Base-by-base conservation (phyloP, 2,797 vertebrate species). In the Labroides dimidiatus region DNA sequence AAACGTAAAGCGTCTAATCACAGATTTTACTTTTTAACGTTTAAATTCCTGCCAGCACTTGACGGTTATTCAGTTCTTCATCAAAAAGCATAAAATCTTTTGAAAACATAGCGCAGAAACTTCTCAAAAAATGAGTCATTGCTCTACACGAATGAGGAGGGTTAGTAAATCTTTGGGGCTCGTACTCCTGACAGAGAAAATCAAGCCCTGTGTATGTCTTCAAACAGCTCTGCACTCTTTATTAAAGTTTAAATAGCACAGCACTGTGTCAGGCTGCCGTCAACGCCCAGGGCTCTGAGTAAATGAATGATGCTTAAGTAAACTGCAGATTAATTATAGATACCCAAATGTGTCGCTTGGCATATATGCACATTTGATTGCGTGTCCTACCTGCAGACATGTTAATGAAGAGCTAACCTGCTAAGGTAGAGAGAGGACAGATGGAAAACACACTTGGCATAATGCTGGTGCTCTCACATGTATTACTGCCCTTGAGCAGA, bases 301-400 rank as follows among this genome's bases (percentile, higher is more conserved):
- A 76, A 90, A 87, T 86, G 72, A 89, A 84, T 82, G 81, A 89
- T 89, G 86, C 84, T 84, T 82, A 86, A 90, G 82, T 87, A 87
- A 92, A 88, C 78, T 82, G 66, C 72, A 48, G 80, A 87, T 89
- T 86, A 84, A 91, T 89, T 86, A 86, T 90, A 78, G 62, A 90
- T 81, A 66, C 54, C 39, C 51, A 63, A 75, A 78, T 78, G 75
- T 89, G 81, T 82, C 74, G 73, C 74, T 21, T n/a, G 53, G 66
- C 62, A 72, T 69, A 64, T 64, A 69, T 64, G 41, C 60, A 78
- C 67, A 77, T 82, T 71, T 65, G 71, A 64, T 57, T 39, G 64
- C 60, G 56, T 47, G 69, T 75, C 72, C 64, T 73, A 82, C 78
- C 82, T 84, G 78, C 70, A 81, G 72, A 30, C 52, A 62, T 75